Conservation (phyloP, 2,113 vertebrate species). For the Donacobius atricapilla region DNA sequence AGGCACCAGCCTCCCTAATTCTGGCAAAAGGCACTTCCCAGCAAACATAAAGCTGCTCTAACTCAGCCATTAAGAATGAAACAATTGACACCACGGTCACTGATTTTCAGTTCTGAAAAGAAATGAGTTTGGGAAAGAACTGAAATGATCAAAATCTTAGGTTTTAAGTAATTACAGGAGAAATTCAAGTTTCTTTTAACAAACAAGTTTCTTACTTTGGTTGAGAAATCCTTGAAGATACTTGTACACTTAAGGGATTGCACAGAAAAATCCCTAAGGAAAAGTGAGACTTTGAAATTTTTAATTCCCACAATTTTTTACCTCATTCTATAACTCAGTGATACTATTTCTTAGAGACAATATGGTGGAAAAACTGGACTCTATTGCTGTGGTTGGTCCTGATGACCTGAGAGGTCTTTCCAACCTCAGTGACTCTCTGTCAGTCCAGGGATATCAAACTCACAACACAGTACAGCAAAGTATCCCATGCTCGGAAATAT, state of each 20-base stretch:
- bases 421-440: background rate
- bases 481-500: background rate
- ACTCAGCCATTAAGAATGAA: background rate
- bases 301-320: background rate
- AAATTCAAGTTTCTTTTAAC: background rate
- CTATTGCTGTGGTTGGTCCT: background rate
- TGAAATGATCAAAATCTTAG: background rate
- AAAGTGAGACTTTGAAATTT: background rate
- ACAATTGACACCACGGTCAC: background rate
- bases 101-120: background rate
- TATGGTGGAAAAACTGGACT: background rate
- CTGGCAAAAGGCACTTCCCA: background rate
- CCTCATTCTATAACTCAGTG: background rate
- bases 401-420: background rate
- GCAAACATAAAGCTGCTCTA: background rate
- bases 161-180: background rate
- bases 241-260: background rate
- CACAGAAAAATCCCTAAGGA: background rate
- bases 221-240: background rate
- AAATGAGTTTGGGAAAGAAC: background rate
- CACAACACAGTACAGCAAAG: background rate
- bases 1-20: background rate
- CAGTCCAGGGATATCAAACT: background rate
- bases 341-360: background rate
- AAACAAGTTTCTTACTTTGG: background rate